Evolutionary conservation across 23 tunicate genomes (phyloP).

Genomic region (Trididemnum miniatum): DNA sequence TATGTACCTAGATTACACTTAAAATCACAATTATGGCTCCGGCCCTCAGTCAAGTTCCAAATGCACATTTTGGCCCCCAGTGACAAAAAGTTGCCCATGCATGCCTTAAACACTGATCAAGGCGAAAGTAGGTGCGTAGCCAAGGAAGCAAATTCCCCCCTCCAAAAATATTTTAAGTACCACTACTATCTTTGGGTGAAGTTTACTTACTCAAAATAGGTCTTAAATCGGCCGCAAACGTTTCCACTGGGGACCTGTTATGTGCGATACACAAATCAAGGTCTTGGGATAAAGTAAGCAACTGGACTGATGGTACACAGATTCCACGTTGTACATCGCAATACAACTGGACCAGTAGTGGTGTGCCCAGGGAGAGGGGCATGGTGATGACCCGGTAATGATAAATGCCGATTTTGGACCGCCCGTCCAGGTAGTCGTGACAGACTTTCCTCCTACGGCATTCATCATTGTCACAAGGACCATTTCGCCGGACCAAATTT

Average conservation of each 20-base stretch:
- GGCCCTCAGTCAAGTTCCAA: too few relatives aligned
- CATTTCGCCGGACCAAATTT: background rate
- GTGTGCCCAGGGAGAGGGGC: constrained; percentile 27
- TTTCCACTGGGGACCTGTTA: constrained; percentile 31
- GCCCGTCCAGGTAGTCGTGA: constrained; percentile 19
- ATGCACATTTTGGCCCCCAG: too few relatives aligned
- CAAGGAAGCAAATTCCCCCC: too few relatives aligned
- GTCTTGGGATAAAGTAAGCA: constrained; percentile 42
- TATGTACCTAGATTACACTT: too few relatives aligned
- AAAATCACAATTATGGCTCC: too few relatives aligned
- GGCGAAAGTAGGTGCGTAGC: too few relatives aligned
- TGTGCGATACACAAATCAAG: constrained; percentile 54
- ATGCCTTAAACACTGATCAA: too few relatives aligned
- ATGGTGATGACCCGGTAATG: constrained; percentile 60
- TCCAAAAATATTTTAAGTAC: too few relatives aligned
- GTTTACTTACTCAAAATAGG: constrained; percentile 5
- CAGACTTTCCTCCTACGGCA: constrained; percentile 2
- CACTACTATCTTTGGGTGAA: background rate
- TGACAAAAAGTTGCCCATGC: too few relatives aligned
- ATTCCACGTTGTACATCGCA: constrained; percentile 21
- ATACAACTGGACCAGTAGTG: constrained; percentile 52
- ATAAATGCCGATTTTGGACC: constrained; percentile 19
- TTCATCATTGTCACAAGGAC: constrained; percentile 17
- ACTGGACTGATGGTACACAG: constrained; percentile 45
- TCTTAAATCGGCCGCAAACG: constrained; percentile 53